Evolutionary conservation across 2,113 vertebrate species (phyloP), one percentile per base, ranked within the genome.

Genomic region (Hemichromis elongatus): DNA sequence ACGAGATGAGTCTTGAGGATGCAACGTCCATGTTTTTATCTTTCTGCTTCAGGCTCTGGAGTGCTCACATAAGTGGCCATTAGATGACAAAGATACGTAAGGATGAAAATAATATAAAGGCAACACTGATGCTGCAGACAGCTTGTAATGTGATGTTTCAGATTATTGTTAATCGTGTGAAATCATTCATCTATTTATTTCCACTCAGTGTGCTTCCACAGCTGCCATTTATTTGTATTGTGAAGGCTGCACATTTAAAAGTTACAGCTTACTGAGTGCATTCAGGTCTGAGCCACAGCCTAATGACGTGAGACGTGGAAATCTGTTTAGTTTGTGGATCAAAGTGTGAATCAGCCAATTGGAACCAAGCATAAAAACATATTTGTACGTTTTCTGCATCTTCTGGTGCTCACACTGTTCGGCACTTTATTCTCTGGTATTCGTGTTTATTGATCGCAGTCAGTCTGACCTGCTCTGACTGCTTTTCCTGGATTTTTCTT

Each of bases 341-440:
- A 10, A 59, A 33, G 57, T 35, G 30, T 3, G n/a, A 61, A 61
- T 19, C 18, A 63, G 59, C 59, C 2, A 12, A n/a, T 7, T 63
- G 59, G 18, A n/a, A 35, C 30, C 59, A 66, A 9, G n/a, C 35
- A 24, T 3, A 4, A 24, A 68, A 68, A 24, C 35, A 68, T 24
- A 68, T 68, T 42, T 68, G 63, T 6, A 24, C 35, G 9, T 42
- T 42, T 68, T 42, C 7, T 42, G n/a, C 63, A 42, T 68, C 63
- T 42, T 24, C 63, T 0, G 61, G 19, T 19, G 13, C 6, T 7
- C 6, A 2, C 14, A 18, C 14, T 47, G 45, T 6, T 47, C 7
- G 6, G 45, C 14, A 47, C 33, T 0, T 66, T 40, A 21, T 21
- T 40, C 61, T 66, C 61, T 0, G n/a, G 11, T 66, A 5, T 8